Percentiles rank a stretch among this genome's conserved stretches.
phyloP scores from a whole-genome alignment of 2,113 vertebrate genomes.

The Euleptes europaea region DNA sequence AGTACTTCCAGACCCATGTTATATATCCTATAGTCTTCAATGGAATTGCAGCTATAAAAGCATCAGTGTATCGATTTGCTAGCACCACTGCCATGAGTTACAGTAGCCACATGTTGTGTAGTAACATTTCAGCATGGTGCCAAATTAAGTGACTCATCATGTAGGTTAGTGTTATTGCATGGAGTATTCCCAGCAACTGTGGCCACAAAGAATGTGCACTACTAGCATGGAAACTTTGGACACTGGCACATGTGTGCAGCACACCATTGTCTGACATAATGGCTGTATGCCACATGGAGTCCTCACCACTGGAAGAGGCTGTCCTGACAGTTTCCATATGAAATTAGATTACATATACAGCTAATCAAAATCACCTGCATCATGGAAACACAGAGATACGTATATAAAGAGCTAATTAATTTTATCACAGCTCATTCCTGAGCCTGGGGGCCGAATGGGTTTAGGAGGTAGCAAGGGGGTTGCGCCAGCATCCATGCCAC shows the following conservation, averaged over 20 bases:
- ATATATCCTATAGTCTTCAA: slow-evolving; percentile 64
- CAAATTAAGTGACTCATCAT: background rate
- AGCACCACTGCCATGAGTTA: background rate
- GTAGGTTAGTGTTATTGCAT: background rate
- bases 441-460: too few species aligned
- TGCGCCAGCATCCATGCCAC: too few species aligned
- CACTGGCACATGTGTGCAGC: background rate
- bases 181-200: background rate
- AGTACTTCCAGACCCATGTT: slow-evolving; percentile 9
- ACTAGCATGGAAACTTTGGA: background rate
- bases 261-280: background rate
- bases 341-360: background rate
- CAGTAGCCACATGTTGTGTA: background rate
- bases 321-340: background rate
- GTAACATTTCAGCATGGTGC: background rate
- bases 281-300: background rate
- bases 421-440: too few species aligned
- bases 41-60: slow-evolving; percentile 46
- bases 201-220: background rate
- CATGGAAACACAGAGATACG: background rate
- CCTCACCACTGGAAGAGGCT: background rate
- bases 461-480: too few species aligned
- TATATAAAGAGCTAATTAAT: too few species aligned
- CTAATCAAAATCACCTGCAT: background rate
- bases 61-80: background rate